phyloP scores from a whole-genome alignment of 2,888 invertebrate species.

The Sicus ferrugineus region DNA sequence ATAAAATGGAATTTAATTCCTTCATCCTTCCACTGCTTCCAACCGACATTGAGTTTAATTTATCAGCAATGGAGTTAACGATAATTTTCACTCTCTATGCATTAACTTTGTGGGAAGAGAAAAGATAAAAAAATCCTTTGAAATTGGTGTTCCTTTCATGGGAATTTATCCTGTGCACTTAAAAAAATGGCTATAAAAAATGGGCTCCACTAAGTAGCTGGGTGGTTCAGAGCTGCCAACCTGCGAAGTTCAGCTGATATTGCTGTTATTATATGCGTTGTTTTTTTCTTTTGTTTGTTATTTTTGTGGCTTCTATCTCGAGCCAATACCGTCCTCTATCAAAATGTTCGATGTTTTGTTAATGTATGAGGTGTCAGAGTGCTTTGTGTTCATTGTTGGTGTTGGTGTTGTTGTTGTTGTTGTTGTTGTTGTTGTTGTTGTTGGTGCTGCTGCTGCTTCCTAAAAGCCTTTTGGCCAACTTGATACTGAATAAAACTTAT shows the following conservation, averaged over 20 bases:
- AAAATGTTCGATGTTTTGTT: neutral
- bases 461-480: constrained; percentile 12
- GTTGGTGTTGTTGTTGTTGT: too few species aligned
- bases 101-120: too few species aligned
- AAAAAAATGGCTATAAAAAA: neutral
- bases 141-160: neutral
- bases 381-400: neutral
- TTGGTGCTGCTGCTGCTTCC: neutral
- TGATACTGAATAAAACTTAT: too few species aligned
- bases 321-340: neutral
- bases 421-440: too few species aligned
- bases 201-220: constrained; percentile 5
- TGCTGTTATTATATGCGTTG: neutral
- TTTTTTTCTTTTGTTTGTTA: neutral
- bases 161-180: neutral
- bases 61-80: too few species aligned
- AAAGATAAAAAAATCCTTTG: too few species aligned
- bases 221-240: constrained; percentile 15
- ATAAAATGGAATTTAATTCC: too few species aligned
- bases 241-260: neutral
- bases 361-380: neutral
- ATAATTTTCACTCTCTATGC: too few species aligned
- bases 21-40: too few species aligned
- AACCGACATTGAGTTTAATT: too few species aligned
- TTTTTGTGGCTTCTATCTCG: constrained; percentile 1